These are phyloP conservation scores for Conops quadrifasciatus DNA, from an alignment of 2,888 invertebrate species.

Conservation along the genomic window DNA sequence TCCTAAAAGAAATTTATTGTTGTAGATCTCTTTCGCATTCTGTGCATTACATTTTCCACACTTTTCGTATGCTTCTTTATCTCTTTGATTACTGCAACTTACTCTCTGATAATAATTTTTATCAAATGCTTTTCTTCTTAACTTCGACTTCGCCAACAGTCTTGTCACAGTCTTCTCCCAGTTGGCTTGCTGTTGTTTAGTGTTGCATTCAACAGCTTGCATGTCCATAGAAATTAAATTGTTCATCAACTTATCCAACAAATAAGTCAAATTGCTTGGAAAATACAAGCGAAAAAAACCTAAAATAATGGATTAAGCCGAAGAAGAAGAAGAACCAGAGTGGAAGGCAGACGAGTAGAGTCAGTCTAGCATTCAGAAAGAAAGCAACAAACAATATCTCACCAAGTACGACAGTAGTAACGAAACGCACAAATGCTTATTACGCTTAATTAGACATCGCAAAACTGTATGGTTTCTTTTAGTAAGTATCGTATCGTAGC, in stretches of 20 bases:
- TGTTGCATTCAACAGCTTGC: slow-evolving; percentile 45
- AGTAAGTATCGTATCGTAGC: no score
- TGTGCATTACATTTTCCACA: no score
- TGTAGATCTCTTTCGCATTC: no score
- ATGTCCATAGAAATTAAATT: slow-evolving; percentile 61
- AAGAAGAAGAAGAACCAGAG: neutral
- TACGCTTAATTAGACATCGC: slow-evolving; percentile 24
- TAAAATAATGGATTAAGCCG: neutral
- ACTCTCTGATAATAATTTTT: no score
- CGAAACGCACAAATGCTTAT: slow-evolving; percentile 8
- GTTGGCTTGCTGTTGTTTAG: neutral
- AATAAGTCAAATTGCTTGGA: slow-evolving; percentile 31
- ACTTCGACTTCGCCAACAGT: neutral
- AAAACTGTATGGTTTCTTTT: no score
- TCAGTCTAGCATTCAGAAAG: slow-evolving; percentile 3
- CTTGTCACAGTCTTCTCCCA: no score
- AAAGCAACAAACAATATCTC: neutral
- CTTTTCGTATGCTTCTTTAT: no score
- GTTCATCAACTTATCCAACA: slow-evolving; percentile 36
- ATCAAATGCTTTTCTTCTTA: neutral
- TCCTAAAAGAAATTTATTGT: no score
- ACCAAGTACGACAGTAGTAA: no score
- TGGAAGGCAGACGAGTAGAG: neutral
- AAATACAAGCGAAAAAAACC: slow-evolving; percentile 1
- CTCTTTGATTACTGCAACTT: no score